Base-by-base conservation (phyloP, 2,113 vertebrate species). In the Morone chrysops region DNA sequence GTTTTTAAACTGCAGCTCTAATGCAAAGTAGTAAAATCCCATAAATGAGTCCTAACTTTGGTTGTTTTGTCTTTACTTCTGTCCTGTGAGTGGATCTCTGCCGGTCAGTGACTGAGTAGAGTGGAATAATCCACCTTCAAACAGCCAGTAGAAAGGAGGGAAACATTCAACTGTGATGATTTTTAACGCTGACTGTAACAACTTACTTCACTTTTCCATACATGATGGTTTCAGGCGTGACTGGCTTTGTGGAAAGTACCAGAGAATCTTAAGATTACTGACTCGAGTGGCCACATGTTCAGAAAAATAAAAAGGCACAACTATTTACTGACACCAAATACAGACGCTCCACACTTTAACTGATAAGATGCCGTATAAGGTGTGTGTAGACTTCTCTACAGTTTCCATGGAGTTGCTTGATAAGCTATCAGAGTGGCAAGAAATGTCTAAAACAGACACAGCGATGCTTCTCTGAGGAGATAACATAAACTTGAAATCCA, bases 181-280 rank as follows among this genome's bases (percentile, higher is more conserved):
- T 43, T 63, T 40, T 31, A 17, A 8, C 25, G 8, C n/a, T 16
- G 22, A 50, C 11, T 18, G 5, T 20, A 20, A 53, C 48, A 43
- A 10, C 48, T 25, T 45, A 20, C 51, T 43, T 25, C 7, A 22
- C 54, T 41, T 85, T 77, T 81, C 41, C 69, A 67, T 53, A 5
- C 57, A 9, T n/a, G 8, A 40, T 4, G 53, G 48, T 65, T 59
- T 71, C 53, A 61, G 41, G 62, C 61, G 57, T 68, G 47, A 77
- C 45, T 65, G 20, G 4, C 10, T 45, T 18, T 3, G 57, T 75
- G 53, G 47, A 80, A 87, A 83, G 80, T 76, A 75, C 75, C 80
- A 75, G 25, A 67, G 40, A 4, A 80, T 61, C 71, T 72, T 77
- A 8, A 25, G 8, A 53, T 59, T 22, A 0, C 31, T 17, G 12